Base-by-base conservation (phyloP, 1,140 invertebrate genomes). In the Nasonia vitripennis region DNA sequence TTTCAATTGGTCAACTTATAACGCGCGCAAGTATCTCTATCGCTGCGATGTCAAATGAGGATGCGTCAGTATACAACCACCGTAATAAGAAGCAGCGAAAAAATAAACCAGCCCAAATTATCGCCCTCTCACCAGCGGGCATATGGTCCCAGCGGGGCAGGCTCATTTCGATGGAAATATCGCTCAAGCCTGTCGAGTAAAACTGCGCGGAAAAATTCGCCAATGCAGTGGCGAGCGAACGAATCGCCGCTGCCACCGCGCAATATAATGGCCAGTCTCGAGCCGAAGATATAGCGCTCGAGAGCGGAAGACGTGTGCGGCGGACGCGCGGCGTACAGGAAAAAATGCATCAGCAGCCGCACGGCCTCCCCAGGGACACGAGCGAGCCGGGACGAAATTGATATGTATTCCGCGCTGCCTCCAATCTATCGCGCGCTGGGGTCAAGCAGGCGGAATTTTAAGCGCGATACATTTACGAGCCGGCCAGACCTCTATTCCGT, bases 401-500 rank as follows among this genome's bases (percentile, higher is more conserved):
- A 93, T 93, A 93, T 93, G 93, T 93, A 93, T 93, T 93, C 91
- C 91, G 88, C 87, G 90, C 90, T 89, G 89, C 89, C 90, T 92
- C 91, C 92, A 93, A 93, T 93, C 92, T 93, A 93, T 93, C 91
- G 92, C 87, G 92, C 87, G 23, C 82, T 10, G 34, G 91, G 93
- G 93, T 93, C 93, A 93, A 93, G 92, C 92, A 91, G 89, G 89
- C 92, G 90, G 93, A 93, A 93, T 93, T 93, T 93, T 92, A 93
- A 93, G 90, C 90, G 91, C 89, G 90, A 88, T 90, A 91, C 87
- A 85, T 81, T 86, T 86, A 86, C 81, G 75, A 80, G 81, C 62
- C 20, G 14, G 71, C 23, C 70, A 78, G 71, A 68, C 78, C 71
- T 86, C 73, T 80, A 81, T 78, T 86, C 81, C 80, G 78, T 80